phyloP scores from a whole-genome alignment of 64 coral and sea anemone genomes.

The Actinia equina region DNA sequence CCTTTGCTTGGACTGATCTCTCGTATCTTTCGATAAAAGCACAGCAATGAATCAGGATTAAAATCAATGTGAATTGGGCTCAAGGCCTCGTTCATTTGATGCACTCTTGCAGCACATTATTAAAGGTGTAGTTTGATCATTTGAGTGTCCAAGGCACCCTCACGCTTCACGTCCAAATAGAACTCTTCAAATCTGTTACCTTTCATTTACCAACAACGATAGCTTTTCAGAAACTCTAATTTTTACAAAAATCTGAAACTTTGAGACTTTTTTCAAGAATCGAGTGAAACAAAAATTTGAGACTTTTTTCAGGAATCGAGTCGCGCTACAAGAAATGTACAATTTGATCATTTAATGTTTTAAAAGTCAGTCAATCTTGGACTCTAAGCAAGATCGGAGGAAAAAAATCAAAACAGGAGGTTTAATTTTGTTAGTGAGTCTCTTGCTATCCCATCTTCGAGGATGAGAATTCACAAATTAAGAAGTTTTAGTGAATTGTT shows the following conservation, averaged over 20 bases:
- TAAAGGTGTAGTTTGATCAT: background rate
- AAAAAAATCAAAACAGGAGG: background rate
- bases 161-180: background rate
- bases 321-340: background rate
- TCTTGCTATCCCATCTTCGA: background rate
- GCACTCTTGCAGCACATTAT: background rate
- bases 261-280: background rate
- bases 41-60: background rate
- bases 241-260: background rate
- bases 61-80: background rate
- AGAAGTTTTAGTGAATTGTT: background rate
- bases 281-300: background rate
- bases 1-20: background rate
- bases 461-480: background rate
- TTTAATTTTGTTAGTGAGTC: background rate
- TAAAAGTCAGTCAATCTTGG: background rate
- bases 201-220: background rate
- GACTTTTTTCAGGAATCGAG: background rate
- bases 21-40: background rate
- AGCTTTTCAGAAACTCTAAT: background rate
- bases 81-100: background rate
- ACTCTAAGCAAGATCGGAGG: background rate
- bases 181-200: background rate
- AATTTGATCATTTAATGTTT: background rate
- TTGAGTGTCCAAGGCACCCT: background rate